Evolutionary conservation across 1,140 invertebrate species (phyloP).

Genomic region (Cardiocondyla obscurior): DNA sequence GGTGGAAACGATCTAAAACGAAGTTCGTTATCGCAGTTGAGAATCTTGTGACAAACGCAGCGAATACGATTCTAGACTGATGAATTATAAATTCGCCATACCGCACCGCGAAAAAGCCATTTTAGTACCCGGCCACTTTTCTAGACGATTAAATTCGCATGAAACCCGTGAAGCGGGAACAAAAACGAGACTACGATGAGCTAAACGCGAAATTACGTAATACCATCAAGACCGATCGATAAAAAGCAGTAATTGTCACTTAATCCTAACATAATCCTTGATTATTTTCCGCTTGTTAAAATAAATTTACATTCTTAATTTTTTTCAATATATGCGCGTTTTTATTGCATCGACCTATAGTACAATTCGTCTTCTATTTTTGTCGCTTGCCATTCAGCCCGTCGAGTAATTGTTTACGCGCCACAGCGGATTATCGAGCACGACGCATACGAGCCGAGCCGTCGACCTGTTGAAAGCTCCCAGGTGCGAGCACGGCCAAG

Average conservation of each 20-base stretch:
- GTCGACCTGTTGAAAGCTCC: conserved; percentile 64
- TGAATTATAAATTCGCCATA: conserved; percentile 64
- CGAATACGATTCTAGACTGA: conserved; percentile 43
- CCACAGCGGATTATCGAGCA: conserved; percentile 33
- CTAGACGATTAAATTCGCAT: conserved; percentile 45
- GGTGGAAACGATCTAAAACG: conserved; percentile 41
- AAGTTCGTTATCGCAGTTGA: conserved; percentile 35
- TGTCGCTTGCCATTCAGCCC: conserved; percentile 36
- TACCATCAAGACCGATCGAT: background rate
- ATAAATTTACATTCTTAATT: too few relatives aligned
- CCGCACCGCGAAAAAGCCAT: conserved; percentile 27
- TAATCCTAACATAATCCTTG: background rate
- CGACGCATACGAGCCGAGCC: conserved; percentile 17
- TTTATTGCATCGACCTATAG: background rate
- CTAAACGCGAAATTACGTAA: background rate
- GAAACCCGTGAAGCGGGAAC: too few relatives aligned
- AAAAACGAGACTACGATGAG: conserved; percentile 9
- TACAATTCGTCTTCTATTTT: conserved; percentile 27
- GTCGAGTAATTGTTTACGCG: conserved; percentile 65
- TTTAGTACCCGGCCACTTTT: conserved; percentile 48
- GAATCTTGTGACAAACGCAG: conserved; percentile 27
- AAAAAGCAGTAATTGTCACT: background rate
- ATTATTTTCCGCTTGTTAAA: too few relatives aligned
- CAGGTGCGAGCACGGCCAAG: conserved; percentile 25
- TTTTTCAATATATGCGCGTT: too few relatives aligned